Conservation (phyloP, 2,888 invertebrate genomes). For the Poecilobothrus nobilitatus region DNA sequence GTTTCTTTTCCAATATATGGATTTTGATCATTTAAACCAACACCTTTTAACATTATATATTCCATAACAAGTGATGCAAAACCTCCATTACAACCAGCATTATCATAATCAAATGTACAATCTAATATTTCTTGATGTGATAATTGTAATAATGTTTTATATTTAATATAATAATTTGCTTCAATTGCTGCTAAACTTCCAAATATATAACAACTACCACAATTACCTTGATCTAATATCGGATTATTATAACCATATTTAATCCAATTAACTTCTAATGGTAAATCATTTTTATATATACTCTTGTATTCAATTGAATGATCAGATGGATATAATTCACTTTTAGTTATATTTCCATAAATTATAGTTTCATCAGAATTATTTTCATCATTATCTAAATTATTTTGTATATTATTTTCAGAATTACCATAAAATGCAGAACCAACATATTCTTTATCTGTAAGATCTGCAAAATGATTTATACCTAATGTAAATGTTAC, state of each 20-base stretch:
- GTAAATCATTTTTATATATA: not conserved
- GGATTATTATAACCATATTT: conserved; percentile 7
- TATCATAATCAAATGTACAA: not conserved
- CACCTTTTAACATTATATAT: not conserved
- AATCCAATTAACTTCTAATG: conserved; percentile 9
- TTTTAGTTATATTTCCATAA: too few species aligned
- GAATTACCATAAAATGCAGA: not conserved
- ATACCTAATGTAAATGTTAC: not conserved
- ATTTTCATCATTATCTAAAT: too few species aligned
- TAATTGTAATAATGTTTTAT: not conserved
- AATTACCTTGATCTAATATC: not conserved
- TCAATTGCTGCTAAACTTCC: not conserved
- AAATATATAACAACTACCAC: conserved; percentile 1
- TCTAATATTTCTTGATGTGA: conserved; percentile 5
- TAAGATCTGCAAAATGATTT: not conserved
- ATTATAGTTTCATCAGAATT: not conserved
- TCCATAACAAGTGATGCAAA: not conserved
- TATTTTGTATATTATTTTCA: too few species aligned
- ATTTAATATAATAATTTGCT: conserved; percentile 3
- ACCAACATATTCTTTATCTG: not conserved
- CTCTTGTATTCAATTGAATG: not conserved
- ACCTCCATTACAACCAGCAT: conserved; percentile 7
- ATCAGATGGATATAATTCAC: not conserved
- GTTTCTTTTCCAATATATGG: not conserved
- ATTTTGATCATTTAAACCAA: not conserved